Base-by-base conservation (phyloP, 2,113 vertebrate species). In the Bos javanicus region DNA sequence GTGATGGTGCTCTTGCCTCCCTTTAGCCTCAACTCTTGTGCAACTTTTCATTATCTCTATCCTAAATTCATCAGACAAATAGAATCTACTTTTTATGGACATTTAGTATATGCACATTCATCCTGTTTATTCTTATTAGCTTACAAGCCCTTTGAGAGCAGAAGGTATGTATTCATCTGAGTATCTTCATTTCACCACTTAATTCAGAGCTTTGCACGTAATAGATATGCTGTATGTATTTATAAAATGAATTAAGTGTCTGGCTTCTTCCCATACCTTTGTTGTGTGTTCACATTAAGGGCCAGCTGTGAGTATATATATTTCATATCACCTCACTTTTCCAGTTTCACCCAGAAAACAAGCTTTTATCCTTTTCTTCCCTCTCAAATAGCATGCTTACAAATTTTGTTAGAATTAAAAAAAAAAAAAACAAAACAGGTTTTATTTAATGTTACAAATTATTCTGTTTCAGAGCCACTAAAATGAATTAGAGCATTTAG, bases 401-500 rank as follows among this genome's bases (percentile, higher is more conserved):
- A 74, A 76, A 90, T 93, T 80, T 87, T 36, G 8, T 97, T 76
- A 83, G 60, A 90, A 59, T 90, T 67, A 39, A 39, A 39, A 39
- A 4, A 17, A 81, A 64, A 76, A n/a, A 50, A 26, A 82, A 36
- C 2, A 78, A 43, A 59, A 33, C 1, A 81, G 3, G 28, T 93
- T 97, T 1, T 81, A 54, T 90, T 90, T 82, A 91, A 43, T 90
- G n/a, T 59, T 85, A 94, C 9, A 82, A 36, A 48, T 88, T 95
- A 84, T 4, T 87, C 57, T 96, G n/a, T 81, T 95, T 95, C 2
- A 56, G 33, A 78, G 36, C 39, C 60, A 86, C 2, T 83, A 76
- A 96, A 94, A 71, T 78, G 54, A 97, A 67, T 92, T 92, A 62
- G 13, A 64, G 7, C n/a, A 74, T 80, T 80, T 64, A 94, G 26